These are phyloP conservation scores for Brachionus manjavacas DNA, from an alignment of 1,140 invertebrate species.

Conservation along the genomic window DNA sequence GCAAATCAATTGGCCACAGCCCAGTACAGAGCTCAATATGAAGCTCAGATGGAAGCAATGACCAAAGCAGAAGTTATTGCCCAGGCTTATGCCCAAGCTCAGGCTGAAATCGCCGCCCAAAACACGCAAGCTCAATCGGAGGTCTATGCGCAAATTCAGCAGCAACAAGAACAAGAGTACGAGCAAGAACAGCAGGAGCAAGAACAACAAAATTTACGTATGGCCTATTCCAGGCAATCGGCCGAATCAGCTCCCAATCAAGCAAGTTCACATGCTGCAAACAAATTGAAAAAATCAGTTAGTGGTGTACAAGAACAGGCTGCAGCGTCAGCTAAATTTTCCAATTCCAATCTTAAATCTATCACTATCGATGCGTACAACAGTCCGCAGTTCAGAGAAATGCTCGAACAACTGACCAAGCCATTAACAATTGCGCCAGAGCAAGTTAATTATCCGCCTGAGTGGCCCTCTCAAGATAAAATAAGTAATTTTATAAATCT, in stretches of 20 bases:
- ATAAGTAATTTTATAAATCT: background rate
- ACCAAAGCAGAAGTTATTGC: conserved; percentile 7
- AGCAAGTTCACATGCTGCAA: background rate
- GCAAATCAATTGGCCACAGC: conserved; percentile 4
- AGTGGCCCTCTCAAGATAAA: conserved; percentile 40
- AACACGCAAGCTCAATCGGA: background rate
- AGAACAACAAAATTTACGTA: conserved; percentile 2
- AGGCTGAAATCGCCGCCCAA: background rate
- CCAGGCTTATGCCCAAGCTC: background rate
- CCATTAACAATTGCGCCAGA: conserved; percentile 20
- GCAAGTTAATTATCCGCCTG: conserved; percentile 35
- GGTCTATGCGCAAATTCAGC: background rate
- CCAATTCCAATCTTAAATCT: background rate
- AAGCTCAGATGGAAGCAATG: background rate
- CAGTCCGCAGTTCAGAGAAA: conserved; percentile 28
- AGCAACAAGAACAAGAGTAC: background rate
- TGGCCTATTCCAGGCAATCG: background rate
- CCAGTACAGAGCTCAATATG: conserved; percentile 8
- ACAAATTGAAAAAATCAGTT: background rate
- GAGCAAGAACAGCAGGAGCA: background rate
- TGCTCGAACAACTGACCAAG: conserved; percentile 28
- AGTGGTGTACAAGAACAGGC: background rate
- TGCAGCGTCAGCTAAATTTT: background rate
- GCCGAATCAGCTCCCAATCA: background rate
- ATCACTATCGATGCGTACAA: conserved; percentile 36